These are phyloP conservation scores for Cyphomyrus discorhynchus DNA, from an alignment of 2,113 vertebrate species.

Conservation along the genomic window DNA sequence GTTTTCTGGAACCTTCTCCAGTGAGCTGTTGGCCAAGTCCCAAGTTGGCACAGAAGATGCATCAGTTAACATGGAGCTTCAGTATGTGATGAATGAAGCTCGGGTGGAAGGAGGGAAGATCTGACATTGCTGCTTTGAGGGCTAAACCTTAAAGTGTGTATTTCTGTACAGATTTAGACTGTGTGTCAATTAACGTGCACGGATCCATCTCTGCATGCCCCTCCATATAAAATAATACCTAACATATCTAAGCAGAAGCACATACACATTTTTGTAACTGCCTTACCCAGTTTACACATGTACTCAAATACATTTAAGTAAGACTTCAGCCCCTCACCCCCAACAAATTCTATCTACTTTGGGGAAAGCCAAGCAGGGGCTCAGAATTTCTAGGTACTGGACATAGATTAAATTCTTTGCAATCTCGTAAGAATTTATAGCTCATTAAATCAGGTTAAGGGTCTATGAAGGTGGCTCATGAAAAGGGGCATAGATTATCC, in stretches of 20 bases:
- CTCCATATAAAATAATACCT: background rate
- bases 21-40: background rate
- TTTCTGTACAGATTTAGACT: background rate
- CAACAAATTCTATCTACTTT: background rate
- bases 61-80: background rate
- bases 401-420: background rate
- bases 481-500: background rate
- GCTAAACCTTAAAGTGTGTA: background rate
- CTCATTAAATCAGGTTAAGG: background rate
- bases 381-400: background rate
- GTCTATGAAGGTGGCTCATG: background rate
- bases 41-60: background rate
- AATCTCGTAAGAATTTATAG: background rate
- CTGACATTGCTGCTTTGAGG: background rate
- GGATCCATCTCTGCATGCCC: background rate
- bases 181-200: background rate
- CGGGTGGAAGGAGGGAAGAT: background rate
- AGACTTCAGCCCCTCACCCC: background rate
- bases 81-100: background rate
- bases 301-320: background rate
- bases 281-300: background rate
- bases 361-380: background rate
- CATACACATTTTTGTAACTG: background rate
- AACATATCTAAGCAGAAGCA: background rate
- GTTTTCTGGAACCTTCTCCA: background rate